Base-by-base conservation (phyloP, 2,888 invertebrate genomes). In the Temnothorax rugatulus region DNA sequence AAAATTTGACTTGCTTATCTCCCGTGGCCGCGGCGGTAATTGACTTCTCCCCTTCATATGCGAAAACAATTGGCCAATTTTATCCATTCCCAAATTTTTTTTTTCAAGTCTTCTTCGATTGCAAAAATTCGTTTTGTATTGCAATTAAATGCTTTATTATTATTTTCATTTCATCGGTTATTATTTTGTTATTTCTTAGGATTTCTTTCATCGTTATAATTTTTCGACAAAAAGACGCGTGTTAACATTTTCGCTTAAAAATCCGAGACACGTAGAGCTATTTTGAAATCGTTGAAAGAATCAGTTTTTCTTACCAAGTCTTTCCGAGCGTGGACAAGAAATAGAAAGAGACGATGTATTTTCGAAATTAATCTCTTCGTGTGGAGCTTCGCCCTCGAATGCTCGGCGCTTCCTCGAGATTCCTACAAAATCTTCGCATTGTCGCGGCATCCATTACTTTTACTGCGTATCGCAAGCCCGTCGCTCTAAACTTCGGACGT, bases 401-500 rank as follows among this genome's bases (percentile, higher is more conserved):
- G 71, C 50, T 50, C 61, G 38, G 2, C 44, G 41, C 4, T 57
- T 7, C 25, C 8, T 41, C 13, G 57, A 59, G 38, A 57, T 21
- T 64, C 73, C 21, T 68, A 44, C 74, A 86, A 86, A 89, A 84
- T 81, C 64, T 69, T 63, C n/a, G 25, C 44, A 61, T 79, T 50
- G 87, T 77, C 41, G 68, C 68, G 29, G 73, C 52, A 71, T 86
- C 82, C 47, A 79, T 89, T 74, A 69, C 87, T 87, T 87, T 86
- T 87, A 76, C 73, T 61, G 77, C 86, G 82, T 64, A 68, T 82
- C 84, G 83, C 68, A 71, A 68, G 54, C 68, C 47, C 77, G 38
- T 66, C 77, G 68, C 29, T 74, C 59, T 38, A 59, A 76, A 75
- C 66, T 69, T 79, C 71, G 64, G 57, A 76, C 84, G 86, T 68